Percentiles rank a stretch among this genome's conserved stretches.
Conservation (phyloP, 2,113 vertebrate species). For the Chrysemys picta region DNA sequence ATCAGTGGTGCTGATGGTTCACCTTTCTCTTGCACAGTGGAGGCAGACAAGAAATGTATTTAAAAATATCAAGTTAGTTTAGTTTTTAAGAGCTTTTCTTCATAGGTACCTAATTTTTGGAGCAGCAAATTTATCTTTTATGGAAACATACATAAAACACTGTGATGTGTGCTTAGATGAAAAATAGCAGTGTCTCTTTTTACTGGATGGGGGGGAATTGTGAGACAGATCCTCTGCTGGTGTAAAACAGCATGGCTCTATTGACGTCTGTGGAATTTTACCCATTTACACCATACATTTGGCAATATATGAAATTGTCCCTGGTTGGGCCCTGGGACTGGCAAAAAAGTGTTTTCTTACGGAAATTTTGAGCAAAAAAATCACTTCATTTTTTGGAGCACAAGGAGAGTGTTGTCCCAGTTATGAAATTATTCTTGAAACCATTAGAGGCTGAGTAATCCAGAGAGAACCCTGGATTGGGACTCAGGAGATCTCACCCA, state of each 20-base stretch:
- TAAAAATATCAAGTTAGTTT: neutral
- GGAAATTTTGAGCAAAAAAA: neutral
- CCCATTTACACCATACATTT: neutral
- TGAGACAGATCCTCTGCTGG: neutral
- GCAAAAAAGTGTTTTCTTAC: neutral
- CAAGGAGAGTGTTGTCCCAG: neutral
- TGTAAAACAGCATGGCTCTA: neutral
- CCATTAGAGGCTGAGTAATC: neutral
- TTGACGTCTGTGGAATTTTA: neutral
- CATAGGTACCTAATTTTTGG: neutral
- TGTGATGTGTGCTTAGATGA: accelerated
- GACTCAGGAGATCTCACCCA: neutral
- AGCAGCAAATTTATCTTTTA: neutral
- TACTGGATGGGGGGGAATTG: neutral
- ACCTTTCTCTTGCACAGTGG: neutral
- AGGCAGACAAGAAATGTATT: neutral
- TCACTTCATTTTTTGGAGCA: neutral
- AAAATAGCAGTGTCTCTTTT: neutral
- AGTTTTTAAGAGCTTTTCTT: neutral
- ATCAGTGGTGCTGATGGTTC: neutral
- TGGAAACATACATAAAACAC: neutral
- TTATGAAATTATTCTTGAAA: neutral
- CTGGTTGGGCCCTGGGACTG: neutral
- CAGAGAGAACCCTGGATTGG: neutral
- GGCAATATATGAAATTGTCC: neutral